Conservation (phyloP, 2,888 invertebrate genomes). For the Trachelus iudaicus region DNA sequence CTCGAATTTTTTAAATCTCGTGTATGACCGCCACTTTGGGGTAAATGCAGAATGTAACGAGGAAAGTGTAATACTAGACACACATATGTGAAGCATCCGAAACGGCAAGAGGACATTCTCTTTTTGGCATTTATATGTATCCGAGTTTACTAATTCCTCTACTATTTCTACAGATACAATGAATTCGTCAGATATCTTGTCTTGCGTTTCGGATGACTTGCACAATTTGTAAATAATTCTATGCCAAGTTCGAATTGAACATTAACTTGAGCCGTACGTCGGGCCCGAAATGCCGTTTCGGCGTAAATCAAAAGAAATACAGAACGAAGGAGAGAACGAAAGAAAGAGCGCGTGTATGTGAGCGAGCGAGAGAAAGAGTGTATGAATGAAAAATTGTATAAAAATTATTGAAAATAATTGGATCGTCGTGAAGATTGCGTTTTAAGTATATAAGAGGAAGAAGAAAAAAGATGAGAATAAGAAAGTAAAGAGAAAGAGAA, state of each 20-base stretch:
- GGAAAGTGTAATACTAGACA: neutral
- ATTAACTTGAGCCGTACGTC: conserved; percentile 17
- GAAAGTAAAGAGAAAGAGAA: conserved; percentile 12
- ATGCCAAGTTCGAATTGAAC: conserved; percentile 25
- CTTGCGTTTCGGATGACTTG: conserved; percentile 18
- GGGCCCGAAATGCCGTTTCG: conserved; percentile 21
- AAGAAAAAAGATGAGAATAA: conserved; percentile 8
- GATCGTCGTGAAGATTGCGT: conserved; percentile 9
- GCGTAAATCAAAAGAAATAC: conserved; percentile 30
- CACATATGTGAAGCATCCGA: neutral
- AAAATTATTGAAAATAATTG: neutral
- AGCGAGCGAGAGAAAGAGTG: conserved; percentile 19
- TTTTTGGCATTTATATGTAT: neutral
- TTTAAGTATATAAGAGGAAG: conserved; percentile 11
- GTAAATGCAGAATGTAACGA: no score
- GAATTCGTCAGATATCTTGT: neutral
- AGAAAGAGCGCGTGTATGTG: conserved; percentile 22
- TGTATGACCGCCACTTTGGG: neutral
- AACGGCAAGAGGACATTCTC: neutral
- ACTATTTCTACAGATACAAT: neutral
- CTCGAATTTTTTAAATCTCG: neutral
- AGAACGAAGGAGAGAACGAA: conserved; percentile 1
- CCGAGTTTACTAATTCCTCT: neutral
- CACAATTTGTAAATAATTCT: conserved; percentile 30
- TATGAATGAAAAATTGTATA: conserved; percentile 15